phyloP scores from a whole-genome alignment of 2,888 invertebrate genomes.

The Helobdella robusta region DNA sequence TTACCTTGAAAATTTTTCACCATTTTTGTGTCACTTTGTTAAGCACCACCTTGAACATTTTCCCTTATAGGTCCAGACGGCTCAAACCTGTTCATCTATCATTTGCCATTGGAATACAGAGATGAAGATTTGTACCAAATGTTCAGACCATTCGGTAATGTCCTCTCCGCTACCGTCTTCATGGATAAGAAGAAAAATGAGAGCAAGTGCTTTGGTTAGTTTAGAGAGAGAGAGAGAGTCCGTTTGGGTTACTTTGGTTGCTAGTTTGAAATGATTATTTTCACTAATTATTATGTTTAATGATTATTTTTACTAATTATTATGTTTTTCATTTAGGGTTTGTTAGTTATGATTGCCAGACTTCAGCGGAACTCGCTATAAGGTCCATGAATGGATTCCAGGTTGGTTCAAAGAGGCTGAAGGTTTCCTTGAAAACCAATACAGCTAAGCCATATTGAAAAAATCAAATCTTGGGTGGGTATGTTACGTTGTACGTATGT shows the following conservation, averaged over 20 bases:
- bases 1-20: not conserved
- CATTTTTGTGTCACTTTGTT: not conserved
- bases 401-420: slow-evolving; percentile 26
- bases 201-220: slow-evolving; percentile 29
- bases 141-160: slow-evolving; percentile 25
- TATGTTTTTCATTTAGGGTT: slow-evolving; percentile 16
- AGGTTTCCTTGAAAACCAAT: slow-evolving; percentile 28
- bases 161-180: slow-evolving; percentile 29
- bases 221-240: not conserved
- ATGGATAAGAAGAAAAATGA: slow-evolving; percentile 28
- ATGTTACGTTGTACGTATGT: too few relatives aligned
- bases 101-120: slow-evolving; percentile 26
- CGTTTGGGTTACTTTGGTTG: not conserved
- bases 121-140: slow-evolving; percentile 25
- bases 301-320: not conserved
- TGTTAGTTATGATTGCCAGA: slow-evolving; percentile 21
- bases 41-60: not conserved
- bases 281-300: not conserved
- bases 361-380: slow-evolving; percentile 28
- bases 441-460: slow-evolving; percentile 28
- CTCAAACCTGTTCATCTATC: slow-evolving; percentile 29
- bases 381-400: slow-evolving; percentile 27
- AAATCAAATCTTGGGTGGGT: too few relatives aligned
- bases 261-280: not conserved
- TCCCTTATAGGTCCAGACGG: slow-evolving; percentile 26